Percentiles rank a stretch among this genome's conserved stretches.
Evolutionary conservation across 2,797 vertebrate genomes (phyloP).

Genomic region (Paguma larvata): DNA sequence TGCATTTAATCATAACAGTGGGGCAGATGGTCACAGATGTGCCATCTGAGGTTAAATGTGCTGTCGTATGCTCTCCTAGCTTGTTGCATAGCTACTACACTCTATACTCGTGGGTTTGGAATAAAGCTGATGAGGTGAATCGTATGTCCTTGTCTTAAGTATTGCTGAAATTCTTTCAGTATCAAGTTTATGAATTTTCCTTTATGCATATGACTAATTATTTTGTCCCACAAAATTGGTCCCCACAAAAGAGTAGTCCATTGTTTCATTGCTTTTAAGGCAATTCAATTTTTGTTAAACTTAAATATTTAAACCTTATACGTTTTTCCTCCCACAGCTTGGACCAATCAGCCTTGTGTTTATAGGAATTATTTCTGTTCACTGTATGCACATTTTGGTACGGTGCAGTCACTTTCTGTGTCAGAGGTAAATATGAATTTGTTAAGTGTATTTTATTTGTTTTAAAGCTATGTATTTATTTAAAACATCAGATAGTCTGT

Average conservation of each 20-base stretch:
- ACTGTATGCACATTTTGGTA: constrained; percentile 96
- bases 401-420: constrained; percentile 93
- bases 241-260: not conserved
- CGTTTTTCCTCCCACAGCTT: constrained; percentile 85
- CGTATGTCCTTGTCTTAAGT: not conserved
- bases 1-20: not conserved
- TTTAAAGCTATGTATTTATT: constrained; percentile 57
- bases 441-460: constrained; percentile 74
- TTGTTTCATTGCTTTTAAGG: constrained; percentile 25
- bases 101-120: not conserved
- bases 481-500: constrained; percentile 1
- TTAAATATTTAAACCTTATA: not conserved
- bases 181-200: constrained; percentile 5
- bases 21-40: not conserved
- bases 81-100: not conserved
- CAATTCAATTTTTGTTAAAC: constrained; percentile 13
- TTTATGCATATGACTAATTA: constrained; percentile 25
- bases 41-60: not conserved
- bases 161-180: not conserved
- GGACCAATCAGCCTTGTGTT: constrained; percentile 93
- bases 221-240: constrained; percentile 37
- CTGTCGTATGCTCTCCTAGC: not conserved
- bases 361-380: constrained; percentile 93
- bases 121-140: not conserved
- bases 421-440: constrained; percentile 91